Conservation (phyloP, 2,888 invertebrate genomes). For the Lepidochitona cinerea region DNA sequence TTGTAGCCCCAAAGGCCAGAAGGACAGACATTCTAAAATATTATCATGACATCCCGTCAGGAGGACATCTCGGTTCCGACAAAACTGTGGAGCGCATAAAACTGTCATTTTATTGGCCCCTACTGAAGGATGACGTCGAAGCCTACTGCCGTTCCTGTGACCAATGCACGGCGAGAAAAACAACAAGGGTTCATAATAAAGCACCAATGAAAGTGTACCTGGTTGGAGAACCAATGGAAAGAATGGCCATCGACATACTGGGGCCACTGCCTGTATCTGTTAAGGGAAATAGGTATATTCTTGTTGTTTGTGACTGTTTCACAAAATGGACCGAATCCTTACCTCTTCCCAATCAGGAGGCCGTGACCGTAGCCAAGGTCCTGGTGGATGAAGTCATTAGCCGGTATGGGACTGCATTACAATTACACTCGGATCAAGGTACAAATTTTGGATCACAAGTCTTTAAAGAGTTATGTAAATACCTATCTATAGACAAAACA, state of each 20-base stretch:
- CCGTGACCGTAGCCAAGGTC: conserved; percentile 29
- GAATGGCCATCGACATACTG: conserved; percentile 21
- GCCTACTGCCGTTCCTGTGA: conserved; percentile 22
- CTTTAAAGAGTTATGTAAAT: conserved; percentile 26
- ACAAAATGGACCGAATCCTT: conserved; percentile 25
- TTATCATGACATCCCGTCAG: conserved; percentile 9
- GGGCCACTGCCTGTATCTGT: conserved; percentile 17
- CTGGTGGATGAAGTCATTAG: conserved; percentile 28
- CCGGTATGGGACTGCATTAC: conserved; percentile 23
- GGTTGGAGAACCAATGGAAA: conserved; percentile 13
- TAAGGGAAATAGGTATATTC: conserved; percentile 17
- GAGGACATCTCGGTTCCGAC: conserved; percentile 18
- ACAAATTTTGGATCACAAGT: conserved; percentile 27
- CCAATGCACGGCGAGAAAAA: conserved; percentile 16
- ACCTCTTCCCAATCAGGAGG: conserved; percentile 25
- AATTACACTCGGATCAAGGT: conserved; percentile 31
- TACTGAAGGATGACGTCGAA: conserved; percentile 15
- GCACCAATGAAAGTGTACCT: conserved; percentile 2
- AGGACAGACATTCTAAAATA: neutral
- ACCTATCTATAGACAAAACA: conserved; percentile 31
- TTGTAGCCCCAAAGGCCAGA: neutral
- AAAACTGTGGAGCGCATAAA: neutral
- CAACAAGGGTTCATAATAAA: conserved; percentile 3
- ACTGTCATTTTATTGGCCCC: conserved; percentile 10
- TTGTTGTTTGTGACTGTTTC: conserved; percentile 28